A percentile compares a stretch with the other conserved stretches of the same genome.
phyloP scores from a whole-genome alignment of 2,797 vertebrate species.

The Neoniphon sammara region DNA sequence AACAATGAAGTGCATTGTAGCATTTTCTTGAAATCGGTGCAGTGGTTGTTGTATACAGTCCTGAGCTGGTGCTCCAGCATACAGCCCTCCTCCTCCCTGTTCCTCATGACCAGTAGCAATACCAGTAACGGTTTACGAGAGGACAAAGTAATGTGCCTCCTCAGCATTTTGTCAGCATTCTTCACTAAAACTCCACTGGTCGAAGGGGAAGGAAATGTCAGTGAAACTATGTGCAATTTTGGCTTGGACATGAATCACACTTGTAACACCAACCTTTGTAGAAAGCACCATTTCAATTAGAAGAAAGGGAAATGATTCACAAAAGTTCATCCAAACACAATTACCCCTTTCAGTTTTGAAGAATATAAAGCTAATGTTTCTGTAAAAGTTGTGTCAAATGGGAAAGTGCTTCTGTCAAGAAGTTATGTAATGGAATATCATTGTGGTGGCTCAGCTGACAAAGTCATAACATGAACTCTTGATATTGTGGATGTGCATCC shows the following conservation, averaged over 20 bases:
- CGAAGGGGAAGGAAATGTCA: slow-evolving; percentile 79
- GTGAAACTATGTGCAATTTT: slow-evolving; percentile 37
- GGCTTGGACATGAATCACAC: slow-evolving; percentile 36
- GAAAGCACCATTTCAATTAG: not conserved
- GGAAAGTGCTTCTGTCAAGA: not conserved
- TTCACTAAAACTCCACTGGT: slow-evolving; percentile 71
- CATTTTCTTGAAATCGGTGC: not conserved
- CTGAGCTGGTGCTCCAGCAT: slow-evolving; percentile 41
- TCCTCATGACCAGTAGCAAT: slow-evolving; percentile 66
- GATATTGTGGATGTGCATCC: no score
- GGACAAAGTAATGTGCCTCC: slow-evolving; percentile 68
- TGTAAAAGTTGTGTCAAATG: not conserved
- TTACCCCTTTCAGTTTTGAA: not conserved
- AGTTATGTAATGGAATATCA: not conserved
- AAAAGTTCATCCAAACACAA: not conserved
- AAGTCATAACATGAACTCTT: no score
- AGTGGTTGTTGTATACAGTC: slow-evolving; percentile 3
- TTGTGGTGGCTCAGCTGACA: no score
- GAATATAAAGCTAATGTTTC: not conserved
- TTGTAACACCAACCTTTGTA: slow-evolving; percentile 23
- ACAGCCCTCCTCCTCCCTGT: slow-evolving; percentile 49
- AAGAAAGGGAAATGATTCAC: slow-evolving; percentile 7
- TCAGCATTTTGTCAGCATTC: slow-evolving; percentile 74
- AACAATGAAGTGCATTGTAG: not conserved
- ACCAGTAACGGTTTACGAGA: slow-evolving; percentile 69